Percentiles rank a stretch among this genome's conserved stretches.
phyloP scores from a whole-genome alignment of 1,140 invertebrate genomes.

The Carposina sasakii region DNA sequence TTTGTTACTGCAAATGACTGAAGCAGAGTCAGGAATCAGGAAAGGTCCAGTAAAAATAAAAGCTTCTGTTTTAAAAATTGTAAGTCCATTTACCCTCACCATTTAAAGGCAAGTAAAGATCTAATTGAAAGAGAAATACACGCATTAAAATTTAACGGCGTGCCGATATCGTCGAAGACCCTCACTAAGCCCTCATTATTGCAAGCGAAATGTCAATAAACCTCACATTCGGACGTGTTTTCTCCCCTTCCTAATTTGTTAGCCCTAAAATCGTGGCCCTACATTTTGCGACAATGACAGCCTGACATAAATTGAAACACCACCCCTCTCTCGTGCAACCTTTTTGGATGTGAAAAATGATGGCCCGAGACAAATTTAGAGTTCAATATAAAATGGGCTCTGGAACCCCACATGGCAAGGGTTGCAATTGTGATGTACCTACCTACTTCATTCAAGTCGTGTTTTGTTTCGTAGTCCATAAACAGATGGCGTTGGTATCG shows the following conservation, averaged over 20 bases:
- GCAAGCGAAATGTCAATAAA: conserved; percentile 65
- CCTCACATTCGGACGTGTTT: conserved; percentile 53
- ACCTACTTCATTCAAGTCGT: conserved; percentile 40
- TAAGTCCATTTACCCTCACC: too few relatives aligned
- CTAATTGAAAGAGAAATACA: conserved; percentile 55
- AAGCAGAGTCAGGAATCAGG: too few relatives aligned
- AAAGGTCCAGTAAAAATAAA: too few relatives aligned
- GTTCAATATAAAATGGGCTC: conserved; percentile 34
- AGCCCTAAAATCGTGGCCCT: conserved; percentile 56
- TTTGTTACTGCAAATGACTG: too few relatives aligned
- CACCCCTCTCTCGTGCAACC: background rate
- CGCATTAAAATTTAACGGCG: conserved; percentile 51
- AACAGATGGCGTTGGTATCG: conserved; percentile 37
- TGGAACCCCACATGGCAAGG: conserved; percentile 44
- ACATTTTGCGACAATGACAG: conserved; percentile 18
- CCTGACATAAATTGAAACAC: background rate
- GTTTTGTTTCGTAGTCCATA: conserved; percentile 31
- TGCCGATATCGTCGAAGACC: conserved; percentile 44
- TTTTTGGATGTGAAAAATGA: conserved; percentile 12
- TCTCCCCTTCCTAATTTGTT: conserved; percentile 64
- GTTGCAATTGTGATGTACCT: conserved; percentile 44
- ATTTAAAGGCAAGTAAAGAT: too few relatives aligned
- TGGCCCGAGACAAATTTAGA: conserved; percentile 10
- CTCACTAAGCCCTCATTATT: conserved; percentile 59
- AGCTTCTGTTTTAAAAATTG: too few relatives aligned